Base-by-base conservation (phyloP, 2,888 invertebrate genomes). In the Thymelicus lineola region DNA sequence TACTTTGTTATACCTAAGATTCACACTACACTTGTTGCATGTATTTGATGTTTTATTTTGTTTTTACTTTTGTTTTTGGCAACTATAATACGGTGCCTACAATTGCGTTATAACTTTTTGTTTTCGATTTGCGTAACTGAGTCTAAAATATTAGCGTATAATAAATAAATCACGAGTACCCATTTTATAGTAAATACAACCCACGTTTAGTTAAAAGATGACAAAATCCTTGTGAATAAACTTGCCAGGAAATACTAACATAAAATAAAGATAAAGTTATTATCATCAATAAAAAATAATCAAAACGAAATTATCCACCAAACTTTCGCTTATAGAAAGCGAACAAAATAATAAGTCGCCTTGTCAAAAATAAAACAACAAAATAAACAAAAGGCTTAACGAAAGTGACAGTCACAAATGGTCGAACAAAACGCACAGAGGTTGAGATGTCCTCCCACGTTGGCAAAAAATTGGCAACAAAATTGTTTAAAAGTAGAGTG, bases 401-500 rank as follows among this genome's bases (percentile, higher is more conserved):
- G 17, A 61, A 14, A 65, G 64, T 42, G 66, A 59, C 46, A 66
- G 61, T 65, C 70, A 61, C 17, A 36, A 66, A 35, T 61, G 67
- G 61, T 17, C 42, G 53, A 45, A 62, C n/a, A 28, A 42, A 57
- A 20, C 45, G 59, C 66, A 59, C 60, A 48, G 71, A 66, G 67
- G 63, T 57, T 36, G 61, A 65, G 63, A 50, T 12, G 48, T 36
- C 17, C 57, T 35, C 65, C 68, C 65, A 72, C 72, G 59, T 53
- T 14, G 42, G 15, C 55, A 57, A 58, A 65, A 66, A 66, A 66
- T 63, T 66, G 58, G 57, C 64, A 65, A 59, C 59, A 48, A 62
- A 66, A 57, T 36, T 60, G 28, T 61, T 58, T 63, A 67, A 58
- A 80, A 80, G 76, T 82, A 75, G 83, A 82, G 76, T 82, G 61